Evolutionary conservation across 2,113 vertebrate genomes (phyloP).

Genomic region (Uria aalge): DNA sequence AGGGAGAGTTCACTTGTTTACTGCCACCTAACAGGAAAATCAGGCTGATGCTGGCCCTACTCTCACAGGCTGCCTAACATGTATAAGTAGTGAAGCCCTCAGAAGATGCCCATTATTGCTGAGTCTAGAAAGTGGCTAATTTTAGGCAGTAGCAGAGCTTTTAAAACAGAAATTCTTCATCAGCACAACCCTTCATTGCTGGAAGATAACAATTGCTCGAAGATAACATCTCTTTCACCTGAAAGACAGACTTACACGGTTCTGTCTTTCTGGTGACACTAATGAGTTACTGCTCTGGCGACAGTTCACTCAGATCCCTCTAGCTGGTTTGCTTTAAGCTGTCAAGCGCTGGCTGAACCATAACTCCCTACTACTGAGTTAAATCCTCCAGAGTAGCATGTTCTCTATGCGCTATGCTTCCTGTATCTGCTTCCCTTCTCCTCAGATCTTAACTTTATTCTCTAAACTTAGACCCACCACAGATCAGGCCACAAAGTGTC

Average conservation of each 20-base stretch:
- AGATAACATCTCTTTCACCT: constrained; percentile 43
- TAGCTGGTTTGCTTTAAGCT: background rate
- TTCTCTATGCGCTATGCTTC: background rate
- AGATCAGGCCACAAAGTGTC: constrained; percentile 1
- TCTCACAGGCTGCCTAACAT: background rate
- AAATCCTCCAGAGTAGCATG: background rate
- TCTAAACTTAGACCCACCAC: constrained; percentile 29
- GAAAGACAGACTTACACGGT: constrained; percentile 42
- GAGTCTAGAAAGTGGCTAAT: background rate
- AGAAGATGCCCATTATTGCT: background rate
- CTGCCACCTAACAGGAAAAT: background rate
- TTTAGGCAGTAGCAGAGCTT: constrained; percentile 20
- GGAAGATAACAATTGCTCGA: constrained; percentile 14
- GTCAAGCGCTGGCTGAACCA: background rate
- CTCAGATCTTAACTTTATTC: constrained; percentile 10
- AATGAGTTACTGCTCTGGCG: constrained; percentile 39
- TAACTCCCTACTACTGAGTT: background rate
- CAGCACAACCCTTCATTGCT: background rate
- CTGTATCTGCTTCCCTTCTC: background rate
- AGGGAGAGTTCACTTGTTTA: background rate
- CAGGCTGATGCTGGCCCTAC: background rate
- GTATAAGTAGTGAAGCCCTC: background rate
- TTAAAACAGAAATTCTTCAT: constrained; percentile 21
- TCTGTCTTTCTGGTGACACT: constrained; percentile 23
- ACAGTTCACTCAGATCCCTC: background rate